Percentiles rank a stretch among this genome's conserved stretches.
These are phyloP conservation scores for Nipponacmea schrenckii DNA, from an alignment of 2,888 invertebrate species.

Conservation along the genomic window DNA sequence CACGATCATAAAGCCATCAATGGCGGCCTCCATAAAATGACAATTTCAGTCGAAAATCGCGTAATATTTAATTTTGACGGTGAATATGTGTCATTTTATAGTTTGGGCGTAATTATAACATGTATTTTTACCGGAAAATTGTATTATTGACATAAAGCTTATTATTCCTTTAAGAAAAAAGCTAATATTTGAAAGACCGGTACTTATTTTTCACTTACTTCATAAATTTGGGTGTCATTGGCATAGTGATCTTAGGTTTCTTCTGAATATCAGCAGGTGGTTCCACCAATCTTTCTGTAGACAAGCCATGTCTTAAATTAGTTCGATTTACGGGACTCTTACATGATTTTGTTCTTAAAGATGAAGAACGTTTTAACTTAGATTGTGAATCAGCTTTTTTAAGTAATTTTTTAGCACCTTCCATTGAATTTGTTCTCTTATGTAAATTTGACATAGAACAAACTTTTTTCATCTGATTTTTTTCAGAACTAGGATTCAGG, in stretches of 20 bases:
- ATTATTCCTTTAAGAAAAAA: too few species aligned
- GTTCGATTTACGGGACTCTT: neutral
- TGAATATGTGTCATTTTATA: too few species aligned
- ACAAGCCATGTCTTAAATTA: neutral
- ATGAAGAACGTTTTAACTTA: neutral
- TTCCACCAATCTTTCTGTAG: neutral
- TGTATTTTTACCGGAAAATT: too few species aligned
- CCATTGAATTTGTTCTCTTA: neutral
- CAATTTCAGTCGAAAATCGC: too few species aligned
- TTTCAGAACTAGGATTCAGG: neutral
- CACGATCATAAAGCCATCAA: too few species aligned
- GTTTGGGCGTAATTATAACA: too few species aligned
- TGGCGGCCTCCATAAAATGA: too few species aligned
- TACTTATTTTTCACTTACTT: slow-evolving; percentile 37
- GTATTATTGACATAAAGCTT: too few species aligned
- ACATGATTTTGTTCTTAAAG: neutral
- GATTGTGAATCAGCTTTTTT: neutral
- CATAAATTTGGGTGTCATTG: slow-evolving; percentile 42
- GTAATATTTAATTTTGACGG: too few species aligned
- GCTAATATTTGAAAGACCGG: too few species aligned
- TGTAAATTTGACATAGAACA: neutral
- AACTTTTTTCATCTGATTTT: neutral
- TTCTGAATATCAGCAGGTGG: slow-evolving; percentile 15
- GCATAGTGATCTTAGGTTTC: slow-evolving; percentile 36
- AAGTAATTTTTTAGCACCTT: neutral